phyloP scores from a whole-genome alignment of 2,113 vertebrate species.

The Eulemur rufifrons region DNA sequence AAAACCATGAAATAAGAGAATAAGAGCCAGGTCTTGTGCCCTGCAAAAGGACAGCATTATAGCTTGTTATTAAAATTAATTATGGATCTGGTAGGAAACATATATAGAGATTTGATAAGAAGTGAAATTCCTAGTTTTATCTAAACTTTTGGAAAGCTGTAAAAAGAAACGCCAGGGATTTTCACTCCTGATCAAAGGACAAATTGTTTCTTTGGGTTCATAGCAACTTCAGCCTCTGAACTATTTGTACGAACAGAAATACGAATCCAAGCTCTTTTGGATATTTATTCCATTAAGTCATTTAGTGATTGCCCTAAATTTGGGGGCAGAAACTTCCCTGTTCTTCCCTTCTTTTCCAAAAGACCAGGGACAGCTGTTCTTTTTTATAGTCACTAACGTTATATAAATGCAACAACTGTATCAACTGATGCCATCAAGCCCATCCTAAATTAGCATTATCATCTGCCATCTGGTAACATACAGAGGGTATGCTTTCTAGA shows the following conservation, averaged over 20 bases:
- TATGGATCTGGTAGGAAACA: not conserved
- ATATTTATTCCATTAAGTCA: constrained; percentile 2
- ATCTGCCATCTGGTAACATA: constrained; percentile 36
- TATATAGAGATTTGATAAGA: not conserved
- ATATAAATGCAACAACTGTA: constrained; percentile 11
- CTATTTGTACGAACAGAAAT: not conserved
- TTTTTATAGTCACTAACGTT: constrained; percentile 18
- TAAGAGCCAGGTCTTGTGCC: not conserved
- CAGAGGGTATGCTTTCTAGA: not conserved
- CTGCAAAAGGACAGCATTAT: not conserved
- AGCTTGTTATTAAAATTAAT: constrained; percentile 9
- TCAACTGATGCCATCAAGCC: constrained; percentile 9
- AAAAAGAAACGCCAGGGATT: constrained; percentile 9
- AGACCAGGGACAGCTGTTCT: not conserved
- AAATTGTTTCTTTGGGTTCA: not conserved
- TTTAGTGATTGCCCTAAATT: constrained; percentile 50
- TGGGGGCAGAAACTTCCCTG: constrained; percentile 1
- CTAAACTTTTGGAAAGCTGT: not conserved
- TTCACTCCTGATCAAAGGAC: constrained; percentile 23
- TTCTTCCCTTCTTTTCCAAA: not conserved
- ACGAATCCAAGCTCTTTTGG: not conserved
- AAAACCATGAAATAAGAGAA: not conserved
- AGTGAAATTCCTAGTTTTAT: constrained; percentile 37
- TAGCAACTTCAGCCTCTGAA: not conserved
- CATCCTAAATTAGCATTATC: constrained; percentile 32